A percentile compares a stretch with the other conserved stretches of the same genome.
Evolutionary conservation across 2,797 vertebrate genomes (phyloP).

Genomic region (Pseudochirops cupreus): DNA sequence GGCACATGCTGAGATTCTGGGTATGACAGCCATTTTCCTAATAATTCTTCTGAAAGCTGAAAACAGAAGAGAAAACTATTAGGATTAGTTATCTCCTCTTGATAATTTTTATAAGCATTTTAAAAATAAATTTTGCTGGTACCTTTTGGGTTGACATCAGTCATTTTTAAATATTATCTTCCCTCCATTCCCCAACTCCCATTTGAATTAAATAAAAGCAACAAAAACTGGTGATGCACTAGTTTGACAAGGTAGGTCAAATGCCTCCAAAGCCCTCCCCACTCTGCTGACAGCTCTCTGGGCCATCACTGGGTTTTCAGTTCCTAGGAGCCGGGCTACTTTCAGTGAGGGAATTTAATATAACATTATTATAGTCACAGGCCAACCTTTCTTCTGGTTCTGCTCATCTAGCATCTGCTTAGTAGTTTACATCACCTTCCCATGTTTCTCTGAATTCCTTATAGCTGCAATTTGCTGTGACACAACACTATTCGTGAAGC

Average conservation of each 20-base stretch:
- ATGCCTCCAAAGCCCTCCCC: neutral
- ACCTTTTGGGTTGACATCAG: neutral
- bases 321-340: neutral
- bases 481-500: neutral
- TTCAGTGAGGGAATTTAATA: neutral
- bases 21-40: constrained; percentile 93
- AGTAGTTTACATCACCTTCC: neutral
- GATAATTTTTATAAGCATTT: constrained; percentile 41
- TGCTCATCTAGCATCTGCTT: neutral
- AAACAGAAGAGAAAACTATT: constrained; percentile 69
- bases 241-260: neutral
- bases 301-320: neutral
- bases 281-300: neutral
- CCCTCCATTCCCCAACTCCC: neutral
- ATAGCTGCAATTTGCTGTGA: neutral
- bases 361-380: neutral
- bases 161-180: neutral
- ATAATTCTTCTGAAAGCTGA: constrained; percentile 94
- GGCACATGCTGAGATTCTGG: constrained; percentile 95
- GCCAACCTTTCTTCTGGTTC: neutral
- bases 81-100: constrained; percentile 56
- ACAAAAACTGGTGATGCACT: neutral
- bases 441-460: neutral
- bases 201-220: neutral
- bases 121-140: constrained; percentile 14